Conservation (phyloP, 2,113 vertebrate genomes). For the Tapirus terrestris region DNA sequence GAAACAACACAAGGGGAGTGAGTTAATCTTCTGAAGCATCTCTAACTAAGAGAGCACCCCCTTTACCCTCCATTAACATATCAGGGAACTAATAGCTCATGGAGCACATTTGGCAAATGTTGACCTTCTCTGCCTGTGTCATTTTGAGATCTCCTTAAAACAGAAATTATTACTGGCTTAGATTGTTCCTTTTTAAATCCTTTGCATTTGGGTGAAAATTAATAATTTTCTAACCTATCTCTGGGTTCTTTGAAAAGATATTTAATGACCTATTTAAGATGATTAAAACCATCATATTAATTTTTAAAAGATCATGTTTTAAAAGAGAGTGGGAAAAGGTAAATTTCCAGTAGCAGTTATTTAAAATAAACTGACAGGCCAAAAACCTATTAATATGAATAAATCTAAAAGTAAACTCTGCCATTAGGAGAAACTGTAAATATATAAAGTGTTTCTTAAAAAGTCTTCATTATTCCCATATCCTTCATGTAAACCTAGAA, state of each 20-base stretch:
- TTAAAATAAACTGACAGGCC: neutral
- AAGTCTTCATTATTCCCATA: neutral
- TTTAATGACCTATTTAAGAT: neutral
- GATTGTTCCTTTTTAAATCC: conserved; percentile 65
- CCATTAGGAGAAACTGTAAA: neutral
- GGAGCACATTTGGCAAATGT: neutral
- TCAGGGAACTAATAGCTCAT: neutral
- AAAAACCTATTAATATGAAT: neutral
- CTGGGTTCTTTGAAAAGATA: conserved; percentile 25
- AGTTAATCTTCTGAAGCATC: neutral
- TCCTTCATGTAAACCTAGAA: neutral
- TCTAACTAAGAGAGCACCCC: neutral
- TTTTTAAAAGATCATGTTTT: neutral
- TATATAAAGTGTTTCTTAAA: neutral
- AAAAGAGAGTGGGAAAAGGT: neutral
- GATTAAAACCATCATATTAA: neutral
- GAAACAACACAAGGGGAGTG: neutral
- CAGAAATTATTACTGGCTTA: conserved; percentile 72
- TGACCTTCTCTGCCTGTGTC: neutral
- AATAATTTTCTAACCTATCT: conserved; percentile 54
- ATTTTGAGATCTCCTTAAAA: conserved; percentile 60
- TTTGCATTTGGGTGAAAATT: conserved; percentile 65
- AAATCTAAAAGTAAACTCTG: neutral
- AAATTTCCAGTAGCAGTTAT: neutral
- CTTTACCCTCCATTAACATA: too few species aligned